Evolutionary conservation across 2,888 invertebrate genomes (phyloP).

Genomic region (Nineta flava): DNA sequence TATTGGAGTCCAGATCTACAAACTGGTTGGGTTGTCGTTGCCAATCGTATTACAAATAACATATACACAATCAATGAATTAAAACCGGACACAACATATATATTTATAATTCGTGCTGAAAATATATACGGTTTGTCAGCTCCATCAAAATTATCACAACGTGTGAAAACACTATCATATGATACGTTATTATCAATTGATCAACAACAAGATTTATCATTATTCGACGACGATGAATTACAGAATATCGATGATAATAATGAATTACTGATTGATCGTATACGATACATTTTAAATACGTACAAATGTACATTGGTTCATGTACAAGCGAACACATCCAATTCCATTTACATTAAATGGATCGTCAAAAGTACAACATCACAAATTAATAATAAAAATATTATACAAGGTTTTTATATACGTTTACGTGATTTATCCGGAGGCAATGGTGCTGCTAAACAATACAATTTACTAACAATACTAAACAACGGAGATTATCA

Average conservation of each 20-base stretch:
- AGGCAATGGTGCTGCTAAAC: slow-evolving; percentile 38
- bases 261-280: too few species aligned
- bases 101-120: slow-evolving; percentile 73
- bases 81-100: slow-evolving; percentile 65
- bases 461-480: slow-evolving; percentile 50
- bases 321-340: slow-evolving; percentile 35
- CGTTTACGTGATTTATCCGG: slow-evolving; percentile 46
- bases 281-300: slow-evolving; percentile 53
- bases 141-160: slow-evolving; percentile 60
- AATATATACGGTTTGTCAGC: slow-evolving; percentile 72
- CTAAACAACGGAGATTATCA: slow-evolving; percentile 22
- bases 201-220: slow-evolving; percentile 59
- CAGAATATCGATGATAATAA: too few species aligned
- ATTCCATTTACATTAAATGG: slow-evolving; percentile 37
- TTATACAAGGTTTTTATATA: slow-evolving; percentile 47
- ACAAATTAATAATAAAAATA: slow-evolving; percentile 1
- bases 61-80: slow-evolving; percentile 55
- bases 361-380: slow-evolving; percentile 25
- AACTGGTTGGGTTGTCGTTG: slow-evolving; percentile 60
- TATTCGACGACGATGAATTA: too few species aligned
- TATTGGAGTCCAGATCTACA: slow-evolving; percentile 63
- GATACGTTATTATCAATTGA: slow-evolving; percentile 53
- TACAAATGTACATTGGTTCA: slow-evolving; percentile 59
- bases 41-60: slow-evolving; percentile 48
- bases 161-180: slow-evolving; percentile 47